phyloP scores from a whole-genome alignment of 2,797 vertebrate species.

The Pangasius djambal region DNA sequence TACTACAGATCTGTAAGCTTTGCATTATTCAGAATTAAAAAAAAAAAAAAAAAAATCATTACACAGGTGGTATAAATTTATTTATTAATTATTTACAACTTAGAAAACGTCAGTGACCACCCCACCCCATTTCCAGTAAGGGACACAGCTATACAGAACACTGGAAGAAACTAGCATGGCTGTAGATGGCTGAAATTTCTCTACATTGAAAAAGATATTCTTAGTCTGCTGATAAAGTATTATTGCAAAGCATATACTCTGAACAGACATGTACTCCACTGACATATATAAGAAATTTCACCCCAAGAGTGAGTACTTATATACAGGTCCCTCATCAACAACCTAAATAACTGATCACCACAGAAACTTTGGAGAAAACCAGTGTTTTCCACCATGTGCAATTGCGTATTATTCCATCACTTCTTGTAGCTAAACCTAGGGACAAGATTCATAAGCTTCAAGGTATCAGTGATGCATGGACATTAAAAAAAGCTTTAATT shows the following conservation, averaged over 20 bases:
- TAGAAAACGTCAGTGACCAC: slow-evolving; percentile 69
- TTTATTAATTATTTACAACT: slow-evolving; percentile 61
- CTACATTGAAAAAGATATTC: neutral
- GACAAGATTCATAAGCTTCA: neutral
- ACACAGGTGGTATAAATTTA: slow-evolving; percentile 30
- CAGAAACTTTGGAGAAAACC: neutral
- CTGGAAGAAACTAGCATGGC: slow-evolving; percentile 33
- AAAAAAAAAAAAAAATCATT: neutral
- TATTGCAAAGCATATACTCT: slow-evolving; percentile 17
- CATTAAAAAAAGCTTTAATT: slow-evolving; percentile 12
- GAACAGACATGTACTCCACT: neutral
- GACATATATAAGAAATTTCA: slow-evolving; percentile 2
- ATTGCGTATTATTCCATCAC: neutral
- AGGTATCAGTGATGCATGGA: neutral
- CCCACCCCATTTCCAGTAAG: slow-evolving; percentile 59
- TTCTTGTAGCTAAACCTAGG: neutral
- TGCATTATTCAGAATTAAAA: neutral
- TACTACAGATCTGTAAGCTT: neutral
- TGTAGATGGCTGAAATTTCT: slow-evolving; percentile 21
- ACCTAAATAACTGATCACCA: neutral
- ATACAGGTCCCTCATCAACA: neutral
- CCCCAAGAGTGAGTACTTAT: neutral
- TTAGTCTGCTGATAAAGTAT: neutral
- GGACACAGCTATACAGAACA: slow-evolving; percentile 51
- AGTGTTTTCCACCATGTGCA: neutral